Evolutionary conservation across 1,140 invertebrate species (phyloP).

Genomic region (Ips nitidus): DNA sequence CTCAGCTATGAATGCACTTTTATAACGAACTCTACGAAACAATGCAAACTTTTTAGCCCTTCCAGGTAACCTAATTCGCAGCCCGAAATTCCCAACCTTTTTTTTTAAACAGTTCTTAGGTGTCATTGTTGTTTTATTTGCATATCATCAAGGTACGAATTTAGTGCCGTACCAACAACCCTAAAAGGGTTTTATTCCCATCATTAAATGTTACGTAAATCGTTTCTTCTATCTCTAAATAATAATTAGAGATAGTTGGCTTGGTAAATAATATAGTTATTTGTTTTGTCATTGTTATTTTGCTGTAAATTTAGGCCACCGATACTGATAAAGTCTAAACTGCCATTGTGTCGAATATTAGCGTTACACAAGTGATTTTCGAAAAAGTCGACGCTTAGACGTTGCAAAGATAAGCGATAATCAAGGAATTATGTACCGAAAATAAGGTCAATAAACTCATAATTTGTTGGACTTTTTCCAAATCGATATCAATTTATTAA

Average conservation of each 20-base stretch:
- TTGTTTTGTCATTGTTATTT: conserved; percentile 16
- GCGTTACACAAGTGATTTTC: conserved; percentile 14
- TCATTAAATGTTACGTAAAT: too few relatives aligned
- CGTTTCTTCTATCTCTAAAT: too few relatives aligned
- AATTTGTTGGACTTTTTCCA: conserved; percentile 16
- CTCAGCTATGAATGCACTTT: conserved; percentile 20
- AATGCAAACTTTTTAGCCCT: conserved; percentile 39
- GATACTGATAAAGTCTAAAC: conserved; percentile 16
- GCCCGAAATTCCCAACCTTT: conserved; percentile 22
- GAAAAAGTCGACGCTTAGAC: conserved; percentile 11
- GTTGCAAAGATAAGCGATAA: conserved; percentile 29
- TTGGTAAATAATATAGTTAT: neutral
- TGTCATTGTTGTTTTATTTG: conserved; percentile 8
- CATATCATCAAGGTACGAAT: neutral
- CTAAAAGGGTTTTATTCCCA: too few relatives aligned
- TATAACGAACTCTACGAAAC: conserved; percentile 39
- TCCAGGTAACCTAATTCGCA: conserved; percentile 15
- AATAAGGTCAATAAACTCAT: conserved; percentile 28
- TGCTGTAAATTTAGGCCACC: conserved; percentile 12
- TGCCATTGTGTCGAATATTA: conserved; percentile 10
- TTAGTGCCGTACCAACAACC: neutral
- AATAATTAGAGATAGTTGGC: too few relatives aligned
- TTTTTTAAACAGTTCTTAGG: conserved; percentile 3
- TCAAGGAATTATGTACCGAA: conserved; percentile 10
- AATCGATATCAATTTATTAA: too few relatives aligned